Conservation (phyloP, 2,113 vertebrate species). For the Gadus macrocephalus region DNA sequence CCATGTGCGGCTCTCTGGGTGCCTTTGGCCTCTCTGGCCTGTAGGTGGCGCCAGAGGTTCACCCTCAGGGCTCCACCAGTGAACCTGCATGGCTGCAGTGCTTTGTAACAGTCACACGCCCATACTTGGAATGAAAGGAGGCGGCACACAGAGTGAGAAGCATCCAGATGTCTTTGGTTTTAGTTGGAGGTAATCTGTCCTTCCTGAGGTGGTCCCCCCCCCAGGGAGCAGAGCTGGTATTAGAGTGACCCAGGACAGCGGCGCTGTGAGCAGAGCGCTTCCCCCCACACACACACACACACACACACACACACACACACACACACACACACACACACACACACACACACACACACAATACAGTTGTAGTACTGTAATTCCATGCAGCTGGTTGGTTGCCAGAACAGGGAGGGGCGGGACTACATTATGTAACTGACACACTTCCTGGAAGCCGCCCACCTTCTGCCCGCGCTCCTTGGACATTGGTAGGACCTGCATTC, state of each 20-base stretch:
- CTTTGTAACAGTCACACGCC: slow-evolving; percentile 24
- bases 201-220: background rate
- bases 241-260: background rate
- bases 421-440: slow-evolving; percentile 72
- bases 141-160: background rate
- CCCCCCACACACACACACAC: background rate
- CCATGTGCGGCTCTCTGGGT: background rate
- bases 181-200: background rate
- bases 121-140: background rate
- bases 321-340: background rate
- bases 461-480: background rate
- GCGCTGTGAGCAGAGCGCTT: background rate
- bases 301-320: background rate
- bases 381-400: background rate
- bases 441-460: slow-evolving; percentile 43
- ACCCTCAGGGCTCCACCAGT: background rate
- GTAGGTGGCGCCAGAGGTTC: slow-evolving; percentile 53
- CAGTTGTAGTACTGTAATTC: slow-evolving; percentile 15
- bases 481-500: slow-evolving; percentile 50
- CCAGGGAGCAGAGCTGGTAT: background rate
- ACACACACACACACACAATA: background rate
- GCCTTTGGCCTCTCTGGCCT: slow-evolving; percentile 13
- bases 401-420: slow-evolving; percentile 37
- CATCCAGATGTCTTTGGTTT: slow-evolving; percentile 22
- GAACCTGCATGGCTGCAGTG: slow-evolving; percentile 32